Percentiles rank a stretch among this genome's conserved stretches.
phyloP scores from a whole-genome alignment of 2,113 vertebrate species.

The Oplegnathus fasciatus region DNA sequence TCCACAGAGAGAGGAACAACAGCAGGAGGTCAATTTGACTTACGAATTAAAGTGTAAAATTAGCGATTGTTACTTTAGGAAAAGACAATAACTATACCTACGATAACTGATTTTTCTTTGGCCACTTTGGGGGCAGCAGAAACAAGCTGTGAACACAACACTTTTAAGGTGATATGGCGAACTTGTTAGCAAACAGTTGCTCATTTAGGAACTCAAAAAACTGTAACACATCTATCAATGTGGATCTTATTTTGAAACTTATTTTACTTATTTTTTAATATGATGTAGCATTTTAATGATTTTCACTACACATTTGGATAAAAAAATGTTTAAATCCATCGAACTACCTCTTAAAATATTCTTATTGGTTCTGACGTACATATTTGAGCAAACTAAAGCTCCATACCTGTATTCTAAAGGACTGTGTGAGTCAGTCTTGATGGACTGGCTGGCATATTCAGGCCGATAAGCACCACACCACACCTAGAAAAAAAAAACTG shows the following conservation, averaged over 20 bases:
- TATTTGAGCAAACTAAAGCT: background rate
- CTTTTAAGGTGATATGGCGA: too few relatives aligned
- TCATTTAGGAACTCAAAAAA: background rate
- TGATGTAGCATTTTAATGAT: background rate
- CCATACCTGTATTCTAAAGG: slow-evolving; percentile 95
- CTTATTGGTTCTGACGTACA: background rate
- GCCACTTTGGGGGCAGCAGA: too few relatives aligned
- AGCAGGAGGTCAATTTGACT: background rate
- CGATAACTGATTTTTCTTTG: too few relatives aligned
- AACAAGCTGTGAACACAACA: too few relatives aligned
- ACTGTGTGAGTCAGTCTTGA: slow-evolving; percentile 97
- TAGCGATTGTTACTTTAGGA: background rate
- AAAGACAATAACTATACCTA: background rate
- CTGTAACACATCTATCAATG: background rate
- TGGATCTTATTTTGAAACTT: background rate
- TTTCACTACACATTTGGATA: background rate
- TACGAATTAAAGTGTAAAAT: background rate
- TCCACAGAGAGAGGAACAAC: background rate
- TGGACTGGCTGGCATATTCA: slow-evolving; percentile 94
- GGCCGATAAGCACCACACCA: slow-evolving; percentile 98
- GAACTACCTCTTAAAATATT: background rate
- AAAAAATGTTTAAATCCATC: background rate
- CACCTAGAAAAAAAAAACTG: slow-evolving; percentile 76
- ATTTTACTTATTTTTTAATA: background rate
- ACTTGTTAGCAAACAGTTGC: too few relatives aligned